Percentiles rank a stretch among this genome's conserved stretches.
phyloP scores from a whole-genome alignment of 2,113 vertebrate genomes.

The Cisticola juncidis region DNA sequence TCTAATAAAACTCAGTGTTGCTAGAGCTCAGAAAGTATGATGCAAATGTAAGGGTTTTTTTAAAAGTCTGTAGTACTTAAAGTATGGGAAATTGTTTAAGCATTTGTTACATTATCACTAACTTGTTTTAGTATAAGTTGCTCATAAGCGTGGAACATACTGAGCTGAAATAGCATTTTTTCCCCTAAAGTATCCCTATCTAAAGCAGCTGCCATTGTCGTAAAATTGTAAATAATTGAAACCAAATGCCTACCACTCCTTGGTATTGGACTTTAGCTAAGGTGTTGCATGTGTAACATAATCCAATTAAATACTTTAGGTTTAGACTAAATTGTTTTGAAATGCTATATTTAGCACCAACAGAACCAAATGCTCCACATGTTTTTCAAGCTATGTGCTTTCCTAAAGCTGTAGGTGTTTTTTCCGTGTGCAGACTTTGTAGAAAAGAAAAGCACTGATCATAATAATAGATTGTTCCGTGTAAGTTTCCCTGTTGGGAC shows the following conservation, averaged over 20 bases:
- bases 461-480: neutral
- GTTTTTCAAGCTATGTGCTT: neutral
- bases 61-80: neutral
- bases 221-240: slow-evolving; percentile 26
- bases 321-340: slow-evolving; percentile 16
- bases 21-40: neutral
- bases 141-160: neutral
- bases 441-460: neutral
- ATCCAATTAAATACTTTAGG: slow-evolving; percentile 15
- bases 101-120: neutral
- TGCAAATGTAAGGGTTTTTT: neutral
- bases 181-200: neutral
- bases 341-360: slow-evolving; percentile 19
- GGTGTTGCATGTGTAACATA: slow-evolving; percentile 2
- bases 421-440: neutral
- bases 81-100: neutral
- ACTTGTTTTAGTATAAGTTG: neutral
- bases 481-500: neutral
- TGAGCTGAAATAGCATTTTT: neutral
- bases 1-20: neutral
- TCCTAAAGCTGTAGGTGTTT: neutral
- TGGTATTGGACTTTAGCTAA: neutral
- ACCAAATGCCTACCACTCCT: neutral
- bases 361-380: neutral
- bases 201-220: neutral